Percentiles rank a stretch among this genome's conserved stretches.
These are phyloP conservation scores for Hydrophis major DNA, from an alignment of 2,797 vertebrate species.

Conservation along the genomic window DNA sequence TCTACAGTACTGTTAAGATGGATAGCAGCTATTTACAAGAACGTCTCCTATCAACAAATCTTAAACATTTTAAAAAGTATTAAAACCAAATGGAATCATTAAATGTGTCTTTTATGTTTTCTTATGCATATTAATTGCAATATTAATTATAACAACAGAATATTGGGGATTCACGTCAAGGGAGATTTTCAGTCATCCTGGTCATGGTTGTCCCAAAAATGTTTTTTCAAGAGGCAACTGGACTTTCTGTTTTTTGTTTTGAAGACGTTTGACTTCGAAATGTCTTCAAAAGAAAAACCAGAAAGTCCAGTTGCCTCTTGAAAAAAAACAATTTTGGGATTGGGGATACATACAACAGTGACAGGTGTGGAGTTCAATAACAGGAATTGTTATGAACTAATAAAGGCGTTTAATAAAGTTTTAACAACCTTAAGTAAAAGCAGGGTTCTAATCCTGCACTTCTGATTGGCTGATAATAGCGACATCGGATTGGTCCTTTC, in stretches of 20 bases:
- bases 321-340: too few species aligned
- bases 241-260: too few species aligned
- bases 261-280: too few species aligned
- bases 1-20: background rate
- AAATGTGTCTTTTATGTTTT: slow-evolving; percentile 82
- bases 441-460: too few species aligned
- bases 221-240: background rate
- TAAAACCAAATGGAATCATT: slow-evolving; percentile 63
- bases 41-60: background rate
- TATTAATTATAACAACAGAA: background rate
- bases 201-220: too few species aligned
- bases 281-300: too few species aligned
- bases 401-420: too few species aligned
- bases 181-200: background rate
- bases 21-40: background rate
- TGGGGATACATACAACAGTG: background rate
- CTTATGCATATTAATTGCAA: slow-evolving; percentile 63
- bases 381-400: slow-evolving; percentile 39
- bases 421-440: too few species aligned
- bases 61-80: background rate
- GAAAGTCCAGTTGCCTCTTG: too few species aligned
- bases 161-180: background rate
- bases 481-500: too few species aligned
- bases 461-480: too few species aligned
- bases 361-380: slow-evolving; percentile 59